Percentiles rank a stretch among this genome's conserved stretches.
Conservation (phyloP, 2,888 invertebrate species). For the Diaprepes abbreviatus region DNA sequence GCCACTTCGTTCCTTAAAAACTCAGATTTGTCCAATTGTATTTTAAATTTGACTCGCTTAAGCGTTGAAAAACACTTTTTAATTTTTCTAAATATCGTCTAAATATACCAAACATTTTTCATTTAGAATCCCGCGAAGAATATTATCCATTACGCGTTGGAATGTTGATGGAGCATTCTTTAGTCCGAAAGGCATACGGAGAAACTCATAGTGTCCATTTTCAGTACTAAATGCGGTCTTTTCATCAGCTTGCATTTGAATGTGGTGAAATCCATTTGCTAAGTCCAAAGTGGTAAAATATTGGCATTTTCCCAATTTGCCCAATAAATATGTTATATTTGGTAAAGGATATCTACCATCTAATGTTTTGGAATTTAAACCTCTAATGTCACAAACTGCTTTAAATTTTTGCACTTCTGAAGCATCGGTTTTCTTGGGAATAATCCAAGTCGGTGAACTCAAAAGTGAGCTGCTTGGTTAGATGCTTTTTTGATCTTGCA, state of each 20-base stretch:
- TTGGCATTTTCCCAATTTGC: constrained; percentile 1
- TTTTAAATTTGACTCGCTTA: too few species aligned
- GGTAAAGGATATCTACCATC: not conserved
- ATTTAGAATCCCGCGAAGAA: constrained; percentile 10
- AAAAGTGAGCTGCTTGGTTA: not conserved
- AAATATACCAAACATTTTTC: not conserved
- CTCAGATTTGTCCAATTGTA: too few species aligned
- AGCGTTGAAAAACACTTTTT: too few species aligned
- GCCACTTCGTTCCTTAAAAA: constrained; percentile 42
- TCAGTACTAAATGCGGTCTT: not conserved
- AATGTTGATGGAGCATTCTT: too few species aligned
- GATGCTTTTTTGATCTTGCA: not conserved
- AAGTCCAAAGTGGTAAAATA: too few species aligned
- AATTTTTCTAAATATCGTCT: constrained; percentile 28
- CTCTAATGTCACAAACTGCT: not conserved
- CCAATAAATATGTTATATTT: not conserved
- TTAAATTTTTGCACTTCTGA: not conserved
- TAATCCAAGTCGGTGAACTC: too few species aligned
- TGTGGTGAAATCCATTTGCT: constrained; percentile 16
- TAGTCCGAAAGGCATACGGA: too few species aligned
- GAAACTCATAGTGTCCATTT: too few species aligned
- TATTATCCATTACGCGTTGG: too few species aligned
- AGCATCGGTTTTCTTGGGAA: not conserved
- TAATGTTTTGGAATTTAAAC: not conserved
- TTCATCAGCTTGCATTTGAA: not conserved